Percentiles rank a stretch among this genome's conserved stretches.
Conservation (phyloP, 2,888 invertebrate genomes). For the Gastracanthus pulcherrimus region DNA sequence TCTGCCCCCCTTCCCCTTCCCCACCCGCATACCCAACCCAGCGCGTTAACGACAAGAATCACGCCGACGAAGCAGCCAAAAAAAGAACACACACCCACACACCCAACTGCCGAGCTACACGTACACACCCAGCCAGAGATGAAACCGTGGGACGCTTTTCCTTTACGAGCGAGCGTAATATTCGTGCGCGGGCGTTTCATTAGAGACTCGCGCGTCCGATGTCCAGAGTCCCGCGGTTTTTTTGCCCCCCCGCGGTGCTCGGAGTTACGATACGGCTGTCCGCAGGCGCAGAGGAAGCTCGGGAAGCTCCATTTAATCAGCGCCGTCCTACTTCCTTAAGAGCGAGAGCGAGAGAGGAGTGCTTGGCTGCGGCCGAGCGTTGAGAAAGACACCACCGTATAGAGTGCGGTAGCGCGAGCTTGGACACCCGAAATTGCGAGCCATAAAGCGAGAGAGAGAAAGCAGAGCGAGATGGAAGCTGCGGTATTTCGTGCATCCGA, state of each 20-base stretch:
- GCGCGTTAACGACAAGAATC: slow-evolving; percentile 12
- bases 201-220: slow-evolving; percentile 1
- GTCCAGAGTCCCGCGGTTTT: neutral
- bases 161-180: slow-evolving; percentile 37
- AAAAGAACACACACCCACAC: neutral
- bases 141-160: slow-evolving; percentile 5
- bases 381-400: neutral
- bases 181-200: slow-evolving; percentile 42
- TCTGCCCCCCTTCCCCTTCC: neutral
- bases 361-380: neutral
- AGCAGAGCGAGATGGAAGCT: neutral
- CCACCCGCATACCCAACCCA: neutral
- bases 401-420: too few relatives aligned
- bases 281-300: slow-evolving; percentile 2
- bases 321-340: slow-evolving; percentile 34
- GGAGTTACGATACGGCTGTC: slow-evolving; percentile 32
- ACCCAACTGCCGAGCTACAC: too few relatives aligned
- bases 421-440: slow-evolving; percentile 36
- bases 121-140: too few relatives aligned
- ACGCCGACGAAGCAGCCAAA: neutral
- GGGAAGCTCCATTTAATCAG: slow-evolving; percentile 45
- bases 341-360: slow-evolving; percentile 26
- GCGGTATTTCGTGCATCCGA: neutral
- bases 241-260: neutral
- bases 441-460: slow-evolving; percentile 12